Evolutionary conservation across 2,888 invertebrate genomes (phyloP), one percentile per base, ranked within the genome.

Genomic region (Epirrhoe tristata): DNA sequence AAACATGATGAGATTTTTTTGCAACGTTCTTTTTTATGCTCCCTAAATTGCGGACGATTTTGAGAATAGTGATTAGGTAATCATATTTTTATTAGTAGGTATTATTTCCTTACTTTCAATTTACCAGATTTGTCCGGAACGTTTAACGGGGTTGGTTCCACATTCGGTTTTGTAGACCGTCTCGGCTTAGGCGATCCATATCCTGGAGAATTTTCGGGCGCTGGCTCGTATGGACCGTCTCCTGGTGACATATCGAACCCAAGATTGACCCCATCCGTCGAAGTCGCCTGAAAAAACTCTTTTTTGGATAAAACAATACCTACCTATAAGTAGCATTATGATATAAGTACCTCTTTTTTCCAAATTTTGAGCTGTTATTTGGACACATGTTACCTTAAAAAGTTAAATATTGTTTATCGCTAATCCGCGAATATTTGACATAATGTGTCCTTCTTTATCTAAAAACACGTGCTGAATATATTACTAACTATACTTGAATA

Each of bases 221-320:
- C 53, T 17, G 69, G 36, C 50, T 58, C 69, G 6, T 67, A 31
- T 34, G 69, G 70, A 12, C 48, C 56, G 34, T 60, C 58, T 39
- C 77, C 77, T 58, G 74, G 69, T 1, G 76, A 74, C 53, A 69
- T 56, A 31, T 79, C 79, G 50, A 79, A 78, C 36, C 63, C 81
- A 17, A 59, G 53, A 50, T 69, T 69, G 39, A 16, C 62, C 12
- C 62, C 62, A 48, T 52, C 71, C 62, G 51, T 75, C 72, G 36
- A 39, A 8, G 64, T 17, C 53, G 56, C 52, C 67, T 67, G 56
- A 10, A 67, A 64, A 10, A 24, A 24, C 24, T 24, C 24, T 24
- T 24, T 24, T 24, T 24, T 24, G 1, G 24, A 24, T 24, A 24
- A 24, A 24, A 24, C 24, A 24, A 24, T 3, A 24, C 24, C 24